These are phyloP conservation scores for Antidorcas marsupialis DNA, from an alignment of 2,113 vertebrate species.

Conservation along the genomic window DNA sequence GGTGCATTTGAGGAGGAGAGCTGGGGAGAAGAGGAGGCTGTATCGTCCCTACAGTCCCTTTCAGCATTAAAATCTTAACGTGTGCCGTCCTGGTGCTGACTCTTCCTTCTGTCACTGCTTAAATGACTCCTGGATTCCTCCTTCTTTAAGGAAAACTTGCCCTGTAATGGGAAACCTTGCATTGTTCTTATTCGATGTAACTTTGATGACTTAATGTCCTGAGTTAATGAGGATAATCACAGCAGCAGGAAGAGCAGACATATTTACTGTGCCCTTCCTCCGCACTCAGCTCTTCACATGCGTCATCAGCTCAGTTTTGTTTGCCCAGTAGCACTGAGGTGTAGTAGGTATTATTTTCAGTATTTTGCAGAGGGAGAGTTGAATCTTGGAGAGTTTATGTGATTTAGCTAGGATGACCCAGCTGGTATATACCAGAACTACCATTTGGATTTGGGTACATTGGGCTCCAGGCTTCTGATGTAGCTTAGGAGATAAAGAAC, in stretches of 20 bases:
- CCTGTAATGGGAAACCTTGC: not conserved
- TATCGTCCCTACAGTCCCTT: not conserved
- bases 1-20: not conserved
- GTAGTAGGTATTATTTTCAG: rapidly evolving
- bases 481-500: not conserved
- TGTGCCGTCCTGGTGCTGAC: rapidly evolving
- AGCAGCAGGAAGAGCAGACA: not conserved
- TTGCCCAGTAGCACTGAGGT: not conserved
- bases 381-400: not conserved
- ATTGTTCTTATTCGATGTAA: not conserved
- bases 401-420: not conserved
- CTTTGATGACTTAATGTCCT: not conserved
- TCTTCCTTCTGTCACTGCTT: not conserved
- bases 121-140: not conserved
- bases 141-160: not conserved
- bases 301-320: too few species aligned
- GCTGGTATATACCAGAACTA: not conserved
- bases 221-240: not conserved
- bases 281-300: rapidly evolving
- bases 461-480: not conserved
- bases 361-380: not conserved
- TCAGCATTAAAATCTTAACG: not conserved
- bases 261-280: rapidly evolving
- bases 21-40: not conserved
- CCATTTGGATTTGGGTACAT: not conserved